Base-by-base conservation (phyloP, 2,113 vertebrate species). In the Chroicocephalus ridibundus region DNA sequence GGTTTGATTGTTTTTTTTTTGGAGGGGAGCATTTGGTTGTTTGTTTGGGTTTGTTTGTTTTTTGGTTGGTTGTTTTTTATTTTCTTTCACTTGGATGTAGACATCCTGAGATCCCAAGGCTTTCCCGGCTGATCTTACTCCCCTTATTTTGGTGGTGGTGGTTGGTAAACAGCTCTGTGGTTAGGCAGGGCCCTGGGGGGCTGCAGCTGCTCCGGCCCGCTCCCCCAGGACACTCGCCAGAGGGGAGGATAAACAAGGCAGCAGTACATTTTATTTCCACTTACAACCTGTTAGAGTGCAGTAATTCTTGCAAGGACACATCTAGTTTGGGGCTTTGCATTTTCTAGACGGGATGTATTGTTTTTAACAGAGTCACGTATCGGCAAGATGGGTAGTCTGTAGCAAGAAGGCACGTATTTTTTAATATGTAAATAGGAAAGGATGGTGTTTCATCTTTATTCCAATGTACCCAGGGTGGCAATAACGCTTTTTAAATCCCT, bases 151-250 rank as follows among this genome's bases (percentile, higher is more conserved):
- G 92, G 44, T 96, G 92, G 40, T 93, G 94, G 94, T 97, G 93
- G 90, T 95, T 98, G 97, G 97, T 98, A 98, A 98, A 98, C 97
- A 98, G 95, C 96, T 82, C 96, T 94, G 65, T 97, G 95, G 49
- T 92, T 95, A 88, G 94, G 96, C 95, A 94, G 93, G 95, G 88
- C 97, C 94, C 95, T 80, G 75, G 97, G 97, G 97, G 98, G 86
- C 88, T 90, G 74, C 97, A 97, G 96, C 97, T 98, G 97, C 97
- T 97, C 88, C 14, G 26, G 78, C 83, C 44, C 11, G 38, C 93
- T 98, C 98, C 98, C 97, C 74, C 61, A 46, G 97, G 98, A 95
- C 94, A 55, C 92, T 93, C 24, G 2, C 95, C 86, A 88, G 2
- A 75, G 95, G 66, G 96, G 87, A 96, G 94, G 96, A 93, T 96